Conservation (phyloP, 1,140 invertebrate genomes). For the Drosophila novamexicana region DNA sequence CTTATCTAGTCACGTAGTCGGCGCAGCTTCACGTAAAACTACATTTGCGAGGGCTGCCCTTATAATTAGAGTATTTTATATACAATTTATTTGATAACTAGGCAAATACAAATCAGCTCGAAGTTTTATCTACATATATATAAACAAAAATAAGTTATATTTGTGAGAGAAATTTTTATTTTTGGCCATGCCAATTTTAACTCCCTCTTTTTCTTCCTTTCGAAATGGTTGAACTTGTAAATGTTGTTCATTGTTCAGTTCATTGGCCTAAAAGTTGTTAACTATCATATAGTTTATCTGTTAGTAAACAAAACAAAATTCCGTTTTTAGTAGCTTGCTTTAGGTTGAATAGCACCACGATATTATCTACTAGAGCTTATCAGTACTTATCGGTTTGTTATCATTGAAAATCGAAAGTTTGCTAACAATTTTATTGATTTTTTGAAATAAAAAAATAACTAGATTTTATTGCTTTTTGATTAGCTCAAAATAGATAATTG, state of each 20-base stretch:
- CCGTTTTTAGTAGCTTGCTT: too few relatives aligned
- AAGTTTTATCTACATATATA: too few relatives aligned
- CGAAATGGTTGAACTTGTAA: too few relatives aligned
- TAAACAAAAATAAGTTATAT: too few relatives aligned
- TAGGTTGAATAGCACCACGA: neutral
- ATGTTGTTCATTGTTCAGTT: neutral
- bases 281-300: neutral
- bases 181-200: too few relatives aligned
- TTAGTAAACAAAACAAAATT: neutral
- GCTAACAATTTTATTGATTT: neutral
- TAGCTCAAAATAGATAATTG: neutral
- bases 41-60: constrained; percentile 16
- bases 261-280: neutral
- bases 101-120: too few relatives aligned
- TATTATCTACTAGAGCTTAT: constrained; percentile 2
- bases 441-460: neutral
- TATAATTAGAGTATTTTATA: neutral
- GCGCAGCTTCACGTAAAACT: constrained; percentile 21
- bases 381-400: neutral
- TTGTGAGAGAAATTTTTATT: too few relatives aligned
- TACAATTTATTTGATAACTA: too few relatives aligned
- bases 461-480: neutral
- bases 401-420: constrained; percentile 4
- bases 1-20: constrained; percentile 74
- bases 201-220: too few relatives aligned